Evolutionary conservation across 2,888 invertebrate genomes (phyloP).

Genomic region (Caenorhabditis zanzibari): DNA sequence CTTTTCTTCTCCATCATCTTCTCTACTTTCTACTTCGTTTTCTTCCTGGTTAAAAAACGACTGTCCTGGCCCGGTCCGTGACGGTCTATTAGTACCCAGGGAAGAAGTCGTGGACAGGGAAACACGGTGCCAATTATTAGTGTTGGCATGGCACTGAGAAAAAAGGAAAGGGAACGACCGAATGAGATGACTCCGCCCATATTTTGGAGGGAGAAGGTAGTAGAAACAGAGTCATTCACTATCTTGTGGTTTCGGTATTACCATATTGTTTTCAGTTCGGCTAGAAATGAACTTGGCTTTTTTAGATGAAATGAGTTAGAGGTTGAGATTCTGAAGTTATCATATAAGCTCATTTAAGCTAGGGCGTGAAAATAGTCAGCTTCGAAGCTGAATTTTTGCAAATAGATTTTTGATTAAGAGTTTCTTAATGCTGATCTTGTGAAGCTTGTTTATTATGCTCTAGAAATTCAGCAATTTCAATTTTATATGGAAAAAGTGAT

Average conservation of each 20-base stretch:
- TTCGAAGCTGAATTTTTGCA: too few species aligned
- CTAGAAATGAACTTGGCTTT: too few species aligned
- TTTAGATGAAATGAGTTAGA: too few species aligned
- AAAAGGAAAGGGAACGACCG: slow-evolving; percentile 5
- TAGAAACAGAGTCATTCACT: slow-evolving; percentile 21
- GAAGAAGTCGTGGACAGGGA: slow-evolving; percentile 21
- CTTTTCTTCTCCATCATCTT: slow-evolving; percentile 6
- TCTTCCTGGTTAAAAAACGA: slow-evolving; percentile 40
- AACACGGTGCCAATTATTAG: slow-evolving; percentile 53
- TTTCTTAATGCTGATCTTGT: too few species aligned
- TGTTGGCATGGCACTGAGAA: slow-evolving; percentile 34
- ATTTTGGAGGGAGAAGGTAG: neutral
- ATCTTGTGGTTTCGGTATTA: slow-evolving; percentile 32
- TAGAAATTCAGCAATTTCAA: too few species aligned
- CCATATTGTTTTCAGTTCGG: neutral
- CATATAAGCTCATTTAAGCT: too few species aligned
- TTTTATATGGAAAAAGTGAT: too few species aligned
- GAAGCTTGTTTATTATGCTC: too few species aligned
- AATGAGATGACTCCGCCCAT: slow-evolving; percentile 36
- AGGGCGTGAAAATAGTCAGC: too few species aligned
- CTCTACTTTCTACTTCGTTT: slow-evolving; percentile 5
- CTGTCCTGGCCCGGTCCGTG: slow-evolving; percentile 55
- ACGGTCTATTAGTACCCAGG: slow-evolving; percentile 56
- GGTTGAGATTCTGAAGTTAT: too few species aligned
- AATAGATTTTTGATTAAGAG: too few species aligned